phyloP scores from a whole-genome alignment of 2,888 invertebrate species.

The Ormyrus labotus region DNA sequence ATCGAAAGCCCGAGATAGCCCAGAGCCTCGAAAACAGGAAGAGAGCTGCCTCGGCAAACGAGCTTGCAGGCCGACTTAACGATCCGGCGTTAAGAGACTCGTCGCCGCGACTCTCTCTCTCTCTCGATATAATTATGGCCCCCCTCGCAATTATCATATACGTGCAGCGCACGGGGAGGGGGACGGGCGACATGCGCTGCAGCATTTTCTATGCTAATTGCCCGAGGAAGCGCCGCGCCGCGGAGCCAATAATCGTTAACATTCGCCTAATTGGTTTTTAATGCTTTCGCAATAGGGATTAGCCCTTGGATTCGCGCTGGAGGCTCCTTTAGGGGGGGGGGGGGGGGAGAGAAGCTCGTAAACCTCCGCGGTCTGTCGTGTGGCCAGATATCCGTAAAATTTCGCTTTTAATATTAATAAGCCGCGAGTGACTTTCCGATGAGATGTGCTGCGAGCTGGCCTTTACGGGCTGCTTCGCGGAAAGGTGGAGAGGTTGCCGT shows the following conservation, averaged over 20 bases:
- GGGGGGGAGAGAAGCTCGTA: too few species aligned
- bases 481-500: too few species aligned
- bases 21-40: too few species aligned
- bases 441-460: too few species aligned
- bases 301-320: neutral
- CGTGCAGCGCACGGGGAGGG: neutral
- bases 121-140: conserved; percentile 12
- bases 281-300: conserved; percentile 33
- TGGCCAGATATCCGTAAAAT: too few species aligned
- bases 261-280: conserved; percentile 45
- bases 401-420: neutral
- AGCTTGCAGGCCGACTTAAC: conserved; percentile 18
- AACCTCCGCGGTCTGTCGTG: too few species aligned
- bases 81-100: conserved; percentile 28
- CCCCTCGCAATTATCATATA: conserved; percentile 22
- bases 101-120: conserved; percentile 1
- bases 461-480: too few species aligned
- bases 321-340: too few species aligned
- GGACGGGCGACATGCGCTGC: neutral
- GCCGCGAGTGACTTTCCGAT: neutral
- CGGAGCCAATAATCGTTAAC: conserved; percentile 32
- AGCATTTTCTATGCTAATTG: conserved; percentile 47
- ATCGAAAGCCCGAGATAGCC: too few species aligned
- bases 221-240: neutral
- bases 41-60: neutral